Evolutionary conservation across 2,888 invertebrate genomes (phyloP), one percentile per base, ranked within the genome.

Genomic region (Sisyra nigra): DNA sequence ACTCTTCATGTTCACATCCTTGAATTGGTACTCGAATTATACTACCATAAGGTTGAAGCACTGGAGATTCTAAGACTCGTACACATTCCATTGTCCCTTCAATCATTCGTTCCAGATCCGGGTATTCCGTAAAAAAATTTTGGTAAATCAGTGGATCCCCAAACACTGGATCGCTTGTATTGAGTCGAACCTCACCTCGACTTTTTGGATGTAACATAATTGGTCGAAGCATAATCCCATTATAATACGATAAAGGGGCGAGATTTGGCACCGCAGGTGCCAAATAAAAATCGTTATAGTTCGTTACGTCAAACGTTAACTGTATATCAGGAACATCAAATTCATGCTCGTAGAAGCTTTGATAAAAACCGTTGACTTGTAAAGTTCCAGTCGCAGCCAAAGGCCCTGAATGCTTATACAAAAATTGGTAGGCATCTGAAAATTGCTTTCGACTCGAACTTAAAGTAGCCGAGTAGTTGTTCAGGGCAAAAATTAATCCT

Each of bases 121-220:
- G 66, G 50, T 68, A 64, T n/a, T 71, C 69, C 0, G 69, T 69
- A 44, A 77, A 79, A 44, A 75, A 77, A 49, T 74, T 75, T 0
- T 87, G 74, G 53, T 77, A 76, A 48, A 89, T 80, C 43, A 79
- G 58, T 0, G 88, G 88, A 40, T 69, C 68, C 1, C 82, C 79
- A 54, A 71, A 73, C 42, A 75, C 55, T 0, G 88, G 88, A 62
- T 88, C 75, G 0, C 74, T 72, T 1, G 68, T 62, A 51, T 78
- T 79, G 2, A 89, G 59, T 45, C 66, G 53, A 10, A 81, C 56
- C 39, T 61, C 66, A 0, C 81, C 81, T 56, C 72, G 63, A 49
- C 80, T 80, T 54, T 68, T 68, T 0, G 80, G 80, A 35, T 64
- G 61, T 15, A 81, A 55, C 5, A 80, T 54, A 40, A 79, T 68